phyloP scores from a whole-genome alignment of 1,140 invertebrate genomes.

The Drosophila seguyi region DNA sequence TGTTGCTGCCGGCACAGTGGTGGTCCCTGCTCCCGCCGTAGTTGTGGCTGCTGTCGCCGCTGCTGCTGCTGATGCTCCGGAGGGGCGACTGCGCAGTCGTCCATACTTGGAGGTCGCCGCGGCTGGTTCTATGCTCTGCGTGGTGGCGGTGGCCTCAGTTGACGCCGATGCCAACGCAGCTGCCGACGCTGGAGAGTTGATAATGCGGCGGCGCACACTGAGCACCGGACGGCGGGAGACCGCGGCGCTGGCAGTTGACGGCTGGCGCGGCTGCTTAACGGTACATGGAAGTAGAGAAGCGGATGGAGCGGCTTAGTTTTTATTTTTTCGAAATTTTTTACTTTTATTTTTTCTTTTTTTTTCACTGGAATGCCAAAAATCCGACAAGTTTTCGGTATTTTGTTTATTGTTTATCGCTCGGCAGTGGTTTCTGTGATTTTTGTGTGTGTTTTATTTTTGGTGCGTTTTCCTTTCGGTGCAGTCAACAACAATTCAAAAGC shows the following conservation, averaged over 20 bases:
- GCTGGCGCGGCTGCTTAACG: constrained; percentile 69
- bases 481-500: constrained; percentile 72
- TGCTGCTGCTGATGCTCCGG: constrained; percentile 30
- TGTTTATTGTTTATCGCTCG: constrained; percentile 23
- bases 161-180: constrained; percentile 32
- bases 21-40: constrained; percentile 8
- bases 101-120: constrained; percentile 66
- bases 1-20: constrained; percentile 31
- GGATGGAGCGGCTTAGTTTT: constrained; percentile 12
- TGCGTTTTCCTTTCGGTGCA: constrained; percentile 52
- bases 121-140: constrained; percentile 51
- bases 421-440: constrained; percentile 11
- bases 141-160: constrained; percentile 26
- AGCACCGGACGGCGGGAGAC: constrained; percentile 72
- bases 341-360: not conserved
- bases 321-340: not conserved
- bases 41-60: constrained; percentile 20
- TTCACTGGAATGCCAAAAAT: constrained; percentile 8
- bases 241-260: constrained; percentile 48
- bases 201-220: constrained; percentile 79
- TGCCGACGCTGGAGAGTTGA: constrained; percentile 64
- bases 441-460: constrained; percentile 23
- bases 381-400: not conserved
- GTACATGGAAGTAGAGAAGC: constrained; percentile 55
- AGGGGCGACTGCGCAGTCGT: constrained; percentile 55